Conservation (phyloP, 1,140 invertebrate species). For the Sitophilus oryzae region DNA sequence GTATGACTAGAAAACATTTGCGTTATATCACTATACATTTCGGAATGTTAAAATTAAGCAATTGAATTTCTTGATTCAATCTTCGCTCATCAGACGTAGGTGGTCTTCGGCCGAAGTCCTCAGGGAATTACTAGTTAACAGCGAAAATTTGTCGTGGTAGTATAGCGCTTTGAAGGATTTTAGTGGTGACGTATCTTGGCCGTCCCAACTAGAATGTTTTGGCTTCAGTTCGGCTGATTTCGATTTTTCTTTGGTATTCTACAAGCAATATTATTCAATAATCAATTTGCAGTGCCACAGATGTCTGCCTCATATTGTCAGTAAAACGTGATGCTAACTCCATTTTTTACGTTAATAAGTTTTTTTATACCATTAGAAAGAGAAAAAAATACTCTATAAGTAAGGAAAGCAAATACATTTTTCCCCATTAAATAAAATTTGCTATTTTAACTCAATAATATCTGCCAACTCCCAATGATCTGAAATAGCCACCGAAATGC, state of each 20-base stretch:
- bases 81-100: constrained; percentile 38
- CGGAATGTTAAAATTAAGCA: background rate
- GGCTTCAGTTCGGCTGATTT: constrained; percentile 33
- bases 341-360: too few relatives aligned
- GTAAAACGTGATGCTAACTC: too few relatives aligned
- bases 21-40: background rate
- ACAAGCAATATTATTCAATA: constrained; percentile 14
- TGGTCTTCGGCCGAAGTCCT: constrained; percentile 39
- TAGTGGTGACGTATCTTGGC: constrained; percentile 33
- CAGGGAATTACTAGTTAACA: constrained; percentile 36
- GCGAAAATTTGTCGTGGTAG: constrained; percentile 39
- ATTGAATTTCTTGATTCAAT: constrained; percentile 17
- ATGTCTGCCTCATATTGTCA: too few relatives aligned
- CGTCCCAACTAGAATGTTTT: constrained; percentile 38
- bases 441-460: too few relatives aligned
- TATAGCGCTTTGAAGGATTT: constrained; percentile 33
- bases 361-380: too few relatives aligned
- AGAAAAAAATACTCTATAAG: too few relatives aligned
- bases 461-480: too few relatives aligned
- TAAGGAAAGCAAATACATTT: too few relatives aligned
- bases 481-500: too few relatives aligned
- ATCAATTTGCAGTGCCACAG: too few relatives aligned
- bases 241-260: constrained; percentile 37
- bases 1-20: constrained; percentile 8
- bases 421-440: too few relatives aligned